Percentiles rank a stretch among this genome's conserved stretches.
These are phyloP conservation scores for Gopherus evgoodei DNA, from an alignment of 2,113 vertebrate species.

Conservation along the genomic window DNA sequence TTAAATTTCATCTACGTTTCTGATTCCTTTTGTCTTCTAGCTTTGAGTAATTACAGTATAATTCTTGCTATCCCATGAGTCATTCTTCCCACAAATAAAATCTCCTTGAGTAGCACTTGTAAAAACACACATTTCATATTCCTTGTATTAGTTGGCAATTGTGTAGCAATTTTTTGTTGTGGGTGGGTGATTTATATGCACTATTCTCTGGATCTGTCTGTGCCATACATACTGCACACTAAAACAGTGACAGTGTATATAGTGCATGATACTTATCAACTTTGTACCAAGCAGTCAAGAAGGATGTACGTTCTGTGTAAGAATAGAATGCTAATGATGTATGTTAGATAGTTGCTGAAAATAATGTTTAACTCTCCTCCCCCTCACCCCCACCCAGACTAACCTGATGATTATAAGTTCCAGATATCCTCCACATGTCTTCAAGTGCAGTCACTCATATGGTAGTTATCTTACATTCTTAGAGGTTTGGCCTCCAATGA, in stretches of 20 bases:
- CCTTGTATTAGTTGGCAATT: slow-evolving; percentile 47
- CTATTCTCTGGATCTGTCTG: slow-evolving; percentile 12
- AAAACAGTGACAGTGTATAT: neutral
- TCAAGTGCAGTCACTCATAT: neutral
- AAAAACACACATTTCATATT: slow-evolving; percentile 58
- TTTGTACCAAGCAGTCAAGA: neutral
- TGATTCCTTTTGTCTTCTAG: slow-evolving; percentile 70
- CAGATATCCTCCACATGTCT: neutral
- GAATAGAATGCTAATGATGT: neutral
- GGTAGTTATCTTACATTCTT: neutral
- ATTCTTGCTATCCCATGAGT: slow-evolving; percentile 63
- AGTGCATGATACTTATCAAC: accelerated
- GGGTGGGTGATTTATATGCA: slow-evolving; percentile 26
- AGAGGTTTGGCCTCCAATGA: neutral
- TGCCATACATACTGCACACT: neutral
- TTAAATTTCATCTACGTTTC: slow-evolving; percentile 33
- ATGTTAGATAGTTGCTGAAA: neutral
- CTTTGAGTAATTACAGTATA: slow-evolving; percentile 36
- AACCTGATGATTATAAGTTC: neutral
- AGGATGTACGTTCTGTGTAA: neutral
- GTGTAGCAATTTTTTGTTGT: slow-evolving; percentile 8
- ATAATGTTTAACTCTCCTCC: neutral
- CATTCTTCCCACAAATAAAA: slow-evolving; percentile 65
- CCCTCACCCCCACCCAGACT: neutral
- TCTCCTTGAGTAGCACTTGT: slow-evolving; percentile 61